Percentiles rank a stretch among this genome's conserved stretches.
These are phyloP conservation scores for Serinus canaria DNA, from an alignment of 2,113 vertebrate genomes.

Conservation along the genomic window DNA sequence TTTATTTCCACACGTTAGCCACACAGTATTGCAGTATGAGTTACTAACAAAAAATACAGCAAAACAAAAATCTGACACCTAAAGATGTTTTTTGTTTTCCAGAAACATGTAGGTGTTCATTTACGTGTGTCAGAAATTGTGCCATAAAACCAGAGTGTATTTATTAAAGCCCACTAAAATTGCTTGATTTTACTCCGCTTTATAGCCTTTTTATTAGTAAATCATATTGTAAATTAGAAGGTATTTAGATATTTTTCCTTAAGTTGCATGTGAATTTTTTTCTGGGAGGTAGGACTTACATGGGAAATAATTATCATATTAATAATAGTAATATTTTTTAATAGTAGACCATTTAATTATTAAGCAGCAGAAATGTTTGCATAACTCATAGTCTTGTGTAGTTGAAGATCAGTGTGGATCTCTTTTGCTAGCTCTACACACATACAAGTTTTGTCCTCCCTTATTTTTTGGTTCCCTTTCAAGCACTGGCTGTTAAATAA, in stretches of 20 bases:
- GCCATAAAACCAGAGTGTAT: background rate
- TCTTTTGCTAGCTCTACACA: background rate
- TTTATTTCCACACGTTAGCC: background rate
- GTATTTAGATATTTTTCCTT: background rate
- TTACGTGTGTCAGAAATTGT: background rate
- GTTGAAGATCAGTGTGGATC: background rate
- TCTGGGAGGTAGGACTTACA: background rate
- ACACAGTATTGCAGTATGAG: background rate
- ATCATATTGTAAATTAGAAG: background rate
- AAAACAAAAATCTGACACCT: background rate
- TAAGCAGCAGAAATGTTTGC: background rate
- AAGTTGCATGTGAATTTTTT: background rate
- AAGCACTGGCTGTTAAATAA: background rate
- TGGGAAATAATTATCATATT: background rate
- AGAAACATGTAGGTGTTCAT: background rate
- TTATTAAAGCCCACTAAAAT: background rate
- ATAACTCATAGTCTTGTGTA: background rate
- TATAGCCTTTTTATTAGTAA: background rate
- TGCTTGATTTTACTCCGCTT: background rate
- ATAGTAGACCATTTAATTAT: background rate
- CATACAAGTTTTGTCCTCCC: background rate
- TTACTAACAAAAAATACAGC: background rate
- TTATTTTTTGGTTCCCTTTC: background rate
- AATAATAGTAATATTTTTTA: background rate
- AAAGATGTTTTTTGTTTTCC: background rate